Evolutionary conservation across 2,888 invertebrate species (phyloP), one percentile per base, ranked within the genome.

Genomic region (Drosophila borealis): DNA sequence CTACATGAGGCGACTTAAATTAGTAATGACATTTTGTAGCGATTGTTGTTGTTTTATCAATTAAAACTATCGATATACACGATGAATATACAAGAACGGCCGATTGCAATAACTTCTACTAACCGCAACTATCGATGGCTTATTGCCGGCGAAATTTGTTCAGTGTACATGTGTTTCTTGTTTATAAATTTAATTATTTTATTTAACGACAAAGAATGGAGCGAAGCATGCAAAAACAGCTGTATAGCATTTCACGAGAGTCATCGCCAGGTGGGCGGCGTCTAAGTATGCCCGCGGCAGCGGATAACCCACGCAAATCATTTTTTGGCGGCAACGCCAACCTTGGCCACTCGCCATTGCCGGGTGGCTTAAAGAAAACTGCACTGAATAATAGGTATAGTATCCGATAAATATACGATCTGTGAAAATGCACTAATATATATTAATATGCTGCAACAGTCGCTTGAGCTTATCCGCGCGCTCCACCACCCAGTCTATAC

Each of bases 401-500:
- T 6, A 10, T 2, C 8, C 0, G 0, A 13, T 4, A n/a, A n/a
- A 19, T 4, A 3, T 3, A 9, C 10, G 3, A 4, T 36, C 11
- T 4, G 3, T 5, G 0, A n/a, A 34, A 34, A 42, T 21, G 6
- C 17, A 13, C 2, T 42, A 39, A 36, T 14, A 10, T 0, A 34
- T 41, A n/a, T 54, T 8, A 3, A 36, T 61, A 51, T 48, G 2
- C 17, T 29, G 2, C 9, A 29, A 13, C 71, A 94, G 94, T 37
- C 93, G 93, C 46, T 91, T 93, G 45, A 95, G 94, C 80, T 85
- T 94, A 0, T 94, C 95, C 0, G 94, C 94, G 25, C 93, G 94
- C 68, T 94, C 95, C 0, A 94, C 94, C 1, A 94, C 94, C 66
- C 95, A 95, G 81, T 94, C 95, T 0, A 94, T 96, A 17, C 96